These are phyloP conservation scores for Phymatocera aterrima DNA, from an alignment of 2,888 invertebrate species.

Conservation along the genomic window DNA sequence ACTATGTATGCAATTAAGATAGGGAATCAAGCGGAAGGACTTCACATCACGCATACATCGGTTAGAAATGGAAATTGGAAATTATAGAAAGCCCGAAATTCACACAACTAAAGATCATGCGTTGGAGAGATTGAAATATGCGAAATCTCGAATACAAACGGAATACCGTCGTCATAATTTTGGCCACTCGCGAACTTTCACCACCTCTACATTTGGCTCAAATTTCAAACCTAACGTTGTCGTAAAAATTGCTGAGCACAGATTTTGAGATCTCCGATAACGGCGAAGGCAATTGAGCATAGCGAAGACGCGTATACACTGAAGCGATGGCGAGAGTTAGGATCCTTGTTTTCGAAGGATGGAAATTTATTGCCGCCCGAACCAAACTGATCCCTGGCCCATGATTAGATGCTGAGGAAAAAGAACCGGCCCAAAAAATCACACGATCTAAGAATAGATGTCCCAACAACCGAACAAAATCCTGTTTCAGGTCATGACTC, in stretches of 20 bases:
- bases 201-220: background rate
- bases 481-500: background rate
- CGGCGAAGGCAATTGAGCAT: background rate
- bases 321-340: background rate
- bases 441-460: background rate
- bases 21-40: background rate
- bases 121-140: no score
- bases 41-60: background rate
- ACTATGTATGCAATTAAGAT: background rate
- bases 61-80: no score
- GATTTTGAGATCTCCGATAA: background rate
- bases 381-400: background rate
- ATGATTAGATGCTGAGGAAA: background rate
- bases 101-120: no score
- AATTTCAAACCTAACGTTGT: background rate
- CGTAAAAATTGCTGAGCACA: background rate
- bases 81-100: no score
- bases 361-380: background rate
- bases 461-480: background rate
- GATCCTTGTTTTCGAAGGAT: background rate
- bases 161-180: no score
- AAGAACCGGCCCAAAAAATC: background rate
- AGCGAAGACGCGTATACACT: background rate
- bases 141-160: no score
- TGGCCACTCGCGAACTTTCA: no score